These are phyloP conservation scores for Steatocranus sp. DNA, from an alignment of 2,797 vertebrate genomes.

Conservation along the genomic window DNA sequence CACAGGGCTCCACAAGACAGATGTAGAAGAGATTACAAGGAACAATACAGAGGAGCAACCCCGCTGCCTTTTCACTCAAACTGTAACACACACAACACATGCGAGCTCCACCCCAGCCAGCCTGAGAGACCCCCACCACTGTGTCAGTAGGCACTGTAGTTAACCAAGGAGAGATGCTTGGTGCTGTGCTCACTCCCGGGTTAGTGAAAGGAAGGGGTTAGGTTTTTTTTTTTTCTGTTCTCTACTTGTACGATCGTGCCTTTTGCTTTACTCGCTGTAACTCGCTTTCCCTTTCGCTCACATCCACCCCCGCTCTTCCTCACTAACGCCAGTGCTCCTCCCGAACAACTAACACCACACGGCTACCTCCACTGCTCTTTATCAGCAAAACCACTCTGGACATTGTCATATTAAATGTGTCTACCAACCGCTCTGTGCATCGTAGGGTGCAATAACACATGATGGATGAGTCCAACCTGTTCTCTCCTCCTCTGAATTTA, in stretches of 20 bases:
- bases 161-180: conserved; percentile 16
- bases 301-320: neutral
- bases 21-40: neutral
- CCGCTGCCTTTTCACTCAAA: conserved; percentile 35
- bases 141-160: conserved; percentile 58
- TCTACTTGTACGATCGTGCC: conserved; percentile 49
- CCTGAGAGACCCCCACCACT: conserved; percentile 66
- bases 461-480: neutral
- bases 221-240: neutral
- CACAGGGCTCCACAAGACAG: neutral
- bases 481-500: neutral
- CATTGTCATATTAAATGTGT: neutral
- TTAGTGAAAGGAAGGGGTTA: conserved; percentile 24
- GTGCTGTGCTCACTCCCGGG: conserved; percentile 12
- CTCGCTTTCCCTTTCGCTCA: neutral
- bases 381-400: neutral
- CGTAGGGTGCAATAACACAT: neutral
- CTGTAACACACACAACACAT: conserved; percentile 16
- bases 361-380: conserved; percentile 9
- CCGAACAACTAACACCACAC: conserved; percentile 10
- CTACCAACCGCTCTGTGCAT: neutral
- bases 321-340: neutral
- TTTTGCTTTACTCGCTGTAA: conserved; percentile 40
- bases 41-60: neutral
- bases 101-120: conserved; percentile 17